Conservation (phyloP, 2,113 vertebrate species). For the Saccopteryx bilineata region DNA sequence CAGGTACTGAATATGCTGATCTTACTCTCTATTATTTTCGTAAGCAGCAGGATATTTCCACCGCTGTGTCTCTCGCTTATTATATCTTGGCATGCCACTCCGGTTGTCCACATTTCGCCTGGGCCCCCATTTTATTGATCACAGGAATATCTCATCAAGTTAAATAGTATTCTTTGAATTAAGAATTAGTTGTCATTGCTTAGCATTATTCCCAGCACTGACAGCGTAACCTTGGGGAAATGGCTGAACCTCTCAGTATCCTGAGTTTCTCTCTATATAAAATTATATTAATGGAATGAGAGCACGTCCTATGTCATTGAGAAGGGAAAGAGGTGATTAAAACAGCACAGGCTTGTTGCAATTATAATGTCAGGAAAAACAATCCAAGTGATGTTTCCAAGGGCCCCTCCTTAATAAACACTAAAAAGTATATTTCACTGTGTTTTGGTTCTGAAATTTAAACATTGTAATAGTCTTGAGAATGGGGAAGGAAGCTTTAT, state of each 20-base stretch:
- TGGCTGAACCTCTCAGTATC: conserved; percentile 17
- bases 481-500: conserved; percentile 64
- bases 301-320: not conserved
- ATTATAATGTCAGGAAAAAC: conserved; percentile 19
- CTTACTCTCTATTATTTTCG: conserved; percentile 53
- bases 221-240: conserved; percentile 61
- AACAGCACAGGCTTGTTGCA: not conserved
- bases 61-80: not conserved
- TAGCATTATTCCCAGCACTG: not conserved
- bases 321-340: conserved; percentile 52
- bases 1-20: not conserved
- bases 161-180: conserved; percentile 64
- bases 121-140: conserved; percentile 51
- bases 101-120: not conserved
- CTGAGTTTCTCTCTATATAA: conserved; percentile 55
- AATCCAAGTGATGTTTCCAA: conserved; percentile 35
- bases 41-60: conserved; percentile 25
- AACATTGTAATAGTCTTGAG: conserved; percentile 46
- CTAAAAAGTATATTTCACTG: conserved; percentile 28
- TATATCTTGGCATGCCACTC: not conserved
- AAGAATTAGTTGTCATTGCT: conserved; percentile 64
- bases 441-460: conserved; percentile 64
- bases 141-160: conserved; percentile 53
- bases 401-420: not conserved
- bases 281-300: conserved; percentile 71